Evolutionary conservation across 2,888 invertebrate species (phyloP).

Genomic region (Exocentrus adspersus): DNA sequence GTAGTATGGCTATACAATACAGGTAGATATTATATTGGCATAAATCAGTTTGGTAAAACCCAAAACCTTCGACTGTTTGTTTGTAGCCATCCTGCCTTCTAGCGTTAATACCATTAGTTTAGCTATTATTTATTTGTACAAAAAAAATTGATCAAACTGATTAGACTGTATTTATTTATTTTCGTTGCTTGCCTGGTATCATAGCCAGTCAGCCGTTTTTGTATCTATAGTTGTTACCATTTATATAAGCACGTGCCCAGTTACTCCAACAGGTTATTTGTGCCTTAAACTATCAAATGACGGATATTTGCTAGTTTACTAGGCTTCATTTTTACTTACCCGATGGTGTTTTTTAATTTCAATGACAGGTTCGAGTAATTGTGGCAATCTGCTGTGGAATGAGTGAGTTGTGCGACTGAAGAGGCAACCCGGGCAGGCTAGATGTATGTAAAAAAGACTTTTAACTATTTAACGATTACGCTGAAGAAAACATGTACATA

Average conservation of each 20-base stretch:
- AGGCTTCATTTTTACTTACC: conserved; percentile 26
- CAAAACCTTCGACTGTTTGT: too few species aligned
- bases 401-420: conserved; percentile 61
- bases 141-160: conserved; percentile 54
- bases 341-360: conserved; percentile 27
- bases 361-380: conserved; percentile 27
- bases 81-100: not conserved
- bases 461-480: conserved; percentile 32
- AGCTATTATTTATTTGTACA: conserved; percentile 32
- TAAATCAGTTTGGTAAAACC: too few species aligned
- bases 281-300: not conserved
- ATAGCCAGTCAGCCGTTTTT: conserved; percentile 60
- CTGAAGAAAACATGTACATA: conserved; percentile 37
- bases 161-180: conserved; percentile 49
- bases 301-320: conserved; percentile 15
- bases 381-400: conserved; percentile 42
- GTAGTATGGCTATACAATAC: not conserved
- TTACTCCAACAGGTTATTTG: conserved; percentile 16
- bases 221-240: conserved; percentile 56
- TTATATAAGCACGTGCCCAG: conserved; percentile 34
- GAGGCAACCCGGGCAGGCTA: conserved; percentile 66
- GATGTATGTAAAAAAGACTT: conserved; percentile 57
- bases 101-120: conserved; percentile 6
- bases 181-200: conserved; percentile 60
- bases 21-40: too few species aligned